These are phyloP conservation scores for Epinotia ramella DNA, from an alignment of 2,888 invertebrate species.

Conservation along the genomic window DNA sequence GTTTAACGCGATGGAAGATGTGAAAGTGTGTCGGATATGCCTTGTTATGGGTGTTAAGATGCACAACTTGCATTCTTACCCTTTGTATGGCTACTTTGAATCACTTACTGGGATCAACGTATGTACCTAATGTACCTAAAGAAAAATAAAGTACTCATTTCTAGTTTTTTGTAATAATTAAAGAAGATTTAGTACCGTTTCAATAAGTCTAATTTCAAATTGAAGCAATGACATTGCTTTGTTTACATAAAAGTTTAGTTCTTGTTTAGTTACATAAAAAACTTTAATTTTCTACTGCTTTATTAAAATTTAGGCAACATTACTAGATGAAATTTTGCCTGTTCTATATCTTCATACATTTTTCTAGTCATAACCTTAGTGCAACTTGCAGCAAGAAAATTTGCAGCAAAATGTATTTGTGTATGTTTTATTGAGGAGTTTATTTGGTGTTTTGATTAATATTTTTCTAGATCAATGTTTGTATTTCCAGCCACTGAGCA, in stretches of 20 bases:
- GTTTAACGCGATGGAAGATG: constrained; percentile 61
- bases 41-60: constrained; percentile 68
- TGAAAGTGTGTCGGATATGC: constrained; percentile 75
- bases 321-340: too few relatives aligned
- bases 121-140: constrained; percentile 57
- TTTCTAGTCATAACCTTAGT: not conserved
- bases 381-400: not conserved
- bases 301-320: too few relatives aligned
- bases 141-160: too few relatives aligned
- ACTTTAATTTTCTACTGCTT: too few relatives aligned
- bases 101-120: constrained; percentile 67
- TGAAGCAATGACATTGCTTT: too few relatives aligned
- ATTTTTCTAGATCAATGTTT: not conserved
- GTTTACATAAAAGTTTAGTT: too few relatives aligned
- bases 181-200: too few relatives aligned
- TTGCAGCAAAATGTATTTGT: not conserved
- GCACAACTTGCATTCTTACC: constrained; percentile 62
- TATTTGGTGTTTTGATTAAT: not conserved
- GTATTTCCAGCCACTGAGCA: constrained; percentile 57
- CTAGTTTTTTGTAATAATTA: too few relatives aligned
- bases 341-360: too few relatives aligned
- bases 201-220: too few relatives aligned
- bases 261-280: too few relatives aligned
- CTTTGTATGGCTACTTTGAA: constrained; percentile 67
- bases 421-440: not conserved